A percentile compares a stretch with the other conserved stretches of the same genome.
These are phyloP conservation scores for Nesidiocoris tenuis DNA, from an alignment of 2,888 invertebrate species.

Conservation along the genomic window DNA sequence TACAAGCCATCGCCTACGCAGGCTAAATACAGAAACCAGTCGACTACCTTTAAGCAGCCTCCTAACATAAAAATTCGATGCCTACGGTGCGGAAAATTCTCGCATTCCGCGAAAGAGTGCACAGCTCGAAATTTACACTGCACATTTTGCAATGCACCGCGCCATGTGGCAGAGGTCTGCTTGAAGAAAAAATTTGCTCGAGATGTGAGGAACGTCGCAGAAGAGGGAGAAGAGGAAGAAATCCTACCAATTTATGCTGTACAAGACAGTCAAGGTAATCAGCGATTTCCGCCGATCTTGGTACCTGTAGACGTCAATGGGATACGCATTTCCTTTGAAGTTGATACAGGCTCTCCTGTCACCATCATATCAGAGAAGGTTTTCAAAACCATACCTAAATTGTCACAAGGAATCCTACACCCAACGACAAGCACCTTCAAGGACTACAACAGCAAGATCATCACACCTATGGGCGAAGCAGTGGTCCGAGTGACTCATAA, in stretches of 20 bases:
- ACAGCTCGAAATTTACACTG: slow-evolving; percentile 13
- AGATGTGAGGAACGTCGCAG: background rate
- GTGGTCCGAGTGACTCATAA: slow-evolving; percentile 5
- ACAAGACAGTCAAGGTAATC: slow-evolving; percentile 6
- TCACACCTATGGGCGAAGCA: slow-evolving; percentile 20
- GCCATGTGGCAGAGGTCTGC: slow-evolving; percentile 10
- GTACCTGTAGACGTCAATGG: slow-evolving; percentile 1
- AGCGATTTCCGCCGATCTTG: slow-evolving; percentile 6
- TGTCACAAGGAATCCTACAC: background rate
- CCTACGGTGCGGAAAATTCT: slow-evolving; percentile 5
- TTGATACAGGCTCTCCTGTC: slow-evolving; percentile 11
- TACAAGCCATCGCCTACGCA: too few relatives aligned
- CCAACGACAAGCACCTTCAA: slow-evolving; percentile 18
- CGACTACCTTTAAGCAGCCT: too few relatives aligned
- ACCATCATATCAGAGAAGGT: slow-evolving; percentile 1
- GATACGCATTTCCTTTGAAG: background rate
- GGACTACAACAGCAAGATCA: slow-evolving; percentile 14
- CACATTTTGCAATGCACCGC: background rate
- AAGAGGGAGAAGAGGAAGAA: background rate
- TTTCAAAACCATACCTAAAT: slow-evolving; percentile 19
- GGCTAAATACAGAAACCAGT: too few relatives aligned
- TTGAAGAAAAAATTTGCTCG: slow-evolving; percentile 8
- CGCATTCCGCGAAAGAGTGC: slow-evolving; percentile 5
- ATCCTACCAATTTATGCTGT: slow-evolving; percentile 1
- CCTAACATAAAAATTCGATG: background rate